Percentiles rank a stretch among this genome's conserved stretches.
Conservation (phyloP, 2,113 vertebrate genomes). For the Oryzias woworae region DNA sequence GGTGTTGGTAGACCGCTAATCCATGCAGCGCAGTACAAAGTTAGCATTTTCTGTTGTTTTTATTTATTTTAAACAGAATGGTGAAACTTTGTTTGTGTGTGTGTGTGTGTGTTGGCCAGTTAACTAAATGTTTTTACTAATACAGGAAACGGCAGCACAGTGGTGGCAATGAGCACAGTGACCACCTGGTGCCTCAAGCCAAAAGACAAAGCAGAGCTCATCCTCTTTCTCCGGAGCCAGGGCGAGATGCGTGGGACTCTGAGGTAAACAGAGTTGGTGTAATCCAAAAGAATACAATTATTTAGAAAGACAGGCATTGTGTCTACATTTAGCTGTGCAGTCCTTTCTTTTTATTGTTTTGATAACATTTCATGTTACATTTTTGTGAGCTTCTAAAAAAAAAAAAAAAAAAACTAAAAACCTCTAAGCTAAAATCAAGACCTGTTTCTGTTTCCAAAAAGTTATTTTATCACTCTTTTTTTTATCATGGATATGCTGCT, state of each 20-base stretch:
- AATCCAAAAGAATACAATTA: no score
- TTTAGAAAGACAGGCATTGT: no score
- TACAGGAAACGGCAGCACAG: constrained; percentile 89
- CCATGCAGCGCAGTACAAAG: no score
- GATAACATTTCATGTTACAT: not conserved
- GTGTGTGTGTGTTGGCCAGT: not conserved
- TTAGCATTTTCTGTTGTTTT: not conserved
- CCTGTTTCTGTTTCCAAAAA: no score
- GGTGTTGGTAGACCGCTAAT: no score
- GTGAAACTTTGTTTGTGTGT: not conserved
- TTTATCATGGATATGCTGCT: no score
- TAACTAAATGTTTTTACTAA: not conserved
- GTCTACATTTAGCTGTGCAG: not conserved
- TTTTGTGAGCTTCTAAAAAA: no score
- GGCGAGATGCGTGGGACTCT: constrained; percentile 91
- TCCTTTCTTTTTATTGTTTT: not conserved
- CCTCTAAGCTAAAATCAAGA: no score
- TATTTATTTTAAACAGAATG: not conserved
- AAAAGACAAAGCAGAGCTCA: constrained; percentile 83
- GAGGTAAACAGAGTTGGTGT: constrained; percentile 79
- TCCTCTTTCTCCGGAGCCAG: constrained; percentile 74
- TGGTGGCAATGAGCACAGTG: constrained; percentile 83
- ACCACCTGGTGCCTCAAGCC: constrained; percentile 82
- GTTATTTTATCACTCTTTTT: no score
- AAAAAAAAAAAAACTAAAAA: not conserved